Percentiles rank a stretch among this genome's conserved stretches.
Conservation (phyloP, 1,140 invertebrate genomes). For the Hermetia illucens region DNA sequence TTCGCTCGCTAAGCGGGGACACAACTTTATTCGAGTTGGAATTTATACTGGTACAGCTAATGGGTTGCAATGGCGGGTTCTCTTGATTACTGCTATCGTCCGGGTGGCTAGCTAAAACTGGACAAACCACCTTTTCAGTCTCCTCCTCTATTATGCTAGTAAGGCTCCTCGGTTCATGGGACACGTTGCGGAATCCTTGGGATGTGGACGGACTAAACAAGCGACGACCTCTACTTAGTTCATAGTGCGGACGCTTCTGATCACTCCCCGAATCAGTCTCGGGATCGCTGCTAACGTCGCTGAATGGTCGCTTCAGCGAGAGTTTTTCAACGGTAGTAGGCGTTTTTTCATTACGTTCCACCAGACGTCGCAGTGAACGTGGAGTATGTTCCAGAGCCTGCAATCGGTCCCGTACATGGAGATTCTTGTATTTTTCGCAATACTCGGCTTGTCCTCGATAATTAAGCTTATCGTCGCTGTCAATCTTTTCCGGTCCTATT, state of each 20-base stretch:
- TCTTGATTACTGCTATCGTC: constrained; percentile 20
- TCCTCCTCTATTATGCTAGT: no score
- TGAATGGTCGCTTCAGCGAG: constrained; percentile 17
- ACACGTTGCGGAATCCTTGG: no score
- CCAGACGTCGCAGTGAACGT: constrained; percentile 31
- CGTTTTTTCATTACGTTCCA: constrained; percentile 26
- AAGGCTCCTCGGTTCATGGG: no score
- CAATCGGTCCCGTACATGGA: constrained; percentile 16
- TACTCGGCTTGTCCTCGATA: constrained; percentile 39
- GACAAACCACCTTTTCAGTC: no score
- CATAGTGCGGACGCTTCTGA: constrained; percentile 24
- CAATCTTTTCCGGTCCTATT: constrained; percentile 39
- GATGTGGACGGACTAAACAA: constrained; percentile 22
- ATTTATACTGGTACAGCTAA: no score
- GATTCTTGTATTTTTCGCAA: constrained; percentile 18
- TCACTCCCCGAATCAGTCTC: constrained; percentile 12
- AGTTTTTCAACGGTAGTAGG: constrained; percentile 21
- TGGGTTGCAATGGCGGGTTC: constrained; percentile 6
- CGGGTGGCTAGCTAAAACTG: background rate
- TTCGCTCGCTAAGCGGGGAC: constrained; percentile 16
- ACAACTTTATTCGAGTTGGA: constrained; percentile 5
- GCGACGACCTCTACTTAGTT: constrained; percentile 28
- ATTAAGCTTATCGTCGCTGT: constrained; percentile 31
- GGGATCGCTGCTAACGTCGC: constrained; percentile 16
- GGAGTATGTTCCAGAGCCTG: constrained; percentile 34